Conservation (phyloP, 1,140 invertebrate genomes). For the Solen grandis region DNA sequence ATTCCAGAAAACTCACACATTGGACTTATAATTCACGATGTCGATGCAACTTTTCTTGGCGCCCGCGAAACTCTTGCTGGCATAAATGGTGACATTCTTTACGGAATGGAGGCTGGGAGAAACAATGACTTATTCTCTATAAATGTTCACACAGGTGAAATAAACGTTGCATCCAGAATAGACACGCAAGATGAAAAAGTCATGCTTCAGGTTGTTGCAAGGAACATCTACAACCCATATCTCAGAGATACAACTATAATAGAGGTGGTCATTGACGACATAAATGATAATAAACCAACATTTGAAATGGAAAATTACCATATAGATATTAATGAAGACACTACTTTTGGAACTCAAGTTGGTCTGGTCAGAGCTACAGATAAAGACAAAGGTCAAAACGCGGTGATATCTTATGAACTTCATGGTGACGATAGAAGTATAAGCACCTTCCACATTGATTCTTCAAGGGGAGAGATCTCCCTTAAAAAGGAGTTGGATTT, state of each 20-base stretch:
- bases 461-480: constrained; percentile 15
- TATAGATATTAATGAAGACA: constrained; percentile 18
- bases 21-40: constrained; percentile 35
- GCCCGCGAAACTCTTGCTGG: constrained; percentile 51
- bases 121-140: constrained; percentile 23
- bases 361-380: constrained; percentile 24
- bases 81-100: constrained; percentile 31
- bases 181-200: neutral
- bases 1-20: constrained; percentile 43
- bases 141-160: constrained; percentile 10
- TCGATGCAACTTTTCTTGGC: constrained; percentile 33
- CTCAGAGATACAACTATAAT: constrained; percentile 32
- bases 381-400: constrained; percentile 28
- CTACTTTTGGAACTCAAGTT: constrained; percentile 4
- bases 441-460: constrained; percentile 27
- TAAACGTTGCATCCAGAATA: constrained; percentile 13
- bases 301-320: constrained; percentile 25
- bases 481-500: constrained; percentile 24
- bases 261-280: constrained; percentile 33
- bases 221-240: constrained; percentile 35
- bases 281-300: constrained; percentile 40
- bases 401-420: constrained; percentile 37
- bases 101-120: constrained; percentile 25
- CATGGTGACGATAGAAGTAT: constrained; percentile 4
- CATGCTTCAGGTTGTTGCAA: constrained; percentile 1